Base-by-base conservation (phyloP, 1,140 invertebrate species). In the Brachionus koreanus region DNA sequence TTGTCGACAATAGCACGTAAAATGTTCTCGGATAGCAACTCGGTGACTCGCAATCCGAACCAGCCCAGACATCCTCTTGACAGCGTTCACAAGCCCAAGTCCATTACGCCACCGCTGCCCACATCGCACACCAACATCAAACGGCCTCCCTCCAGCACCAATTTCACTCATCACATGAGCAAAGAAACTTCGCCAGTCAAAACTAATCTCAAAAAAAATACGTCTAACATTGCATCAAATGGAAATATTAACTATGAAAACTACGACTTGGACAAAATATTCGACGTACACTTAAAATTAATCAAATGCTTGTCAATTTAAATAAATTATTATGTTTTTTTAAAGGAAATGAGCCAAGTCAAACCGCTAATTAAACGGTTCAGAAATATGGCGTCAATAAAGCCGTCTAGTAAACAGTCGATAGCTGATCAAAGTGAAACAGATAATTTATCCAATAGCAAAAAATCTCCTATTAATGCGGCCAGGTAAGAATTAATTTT, bases 331-430 rank as follows among this genome's bases (percentile, higher is more conserved):
- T 29, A 39, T 39, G 16, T 39, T 5, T 46, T 39, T 46, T 25
- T 46, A 19, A 46, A 74, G 69, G 69, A 74, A 74, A 74, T 74
- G 69, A 74, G 39, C 0, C 69, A 74, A 74, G 23, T 74, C 25
- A 74, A 74, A 46, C 69, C 69, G 13, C 43, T 46, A 13, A 46
- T 74, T 46, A 74, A 74, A 74, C 19, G 39, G 43, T 46, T 42
- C 42, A 43, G 9, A 13, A 19, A 74, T 25, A 12, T 19, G 37
- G 16, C 16, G 9, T 35, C 25, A 25, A 23, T 19, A 35, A 74
- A 74, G 12, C 6, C 19, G 19, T 25, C 39, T 49, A 33, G 43
- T 25, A 19, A 25, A 43, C 37, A 43, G 43, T 25, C n/a, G 35
- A 39, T 19, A n/a, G 3, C 25, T 67, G n/a, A 37, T 35, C 35